Evolutionary conservation across 1,140 invertebrate species (phyloP).

Genomic region (Trichoplusia ni): DNA sequence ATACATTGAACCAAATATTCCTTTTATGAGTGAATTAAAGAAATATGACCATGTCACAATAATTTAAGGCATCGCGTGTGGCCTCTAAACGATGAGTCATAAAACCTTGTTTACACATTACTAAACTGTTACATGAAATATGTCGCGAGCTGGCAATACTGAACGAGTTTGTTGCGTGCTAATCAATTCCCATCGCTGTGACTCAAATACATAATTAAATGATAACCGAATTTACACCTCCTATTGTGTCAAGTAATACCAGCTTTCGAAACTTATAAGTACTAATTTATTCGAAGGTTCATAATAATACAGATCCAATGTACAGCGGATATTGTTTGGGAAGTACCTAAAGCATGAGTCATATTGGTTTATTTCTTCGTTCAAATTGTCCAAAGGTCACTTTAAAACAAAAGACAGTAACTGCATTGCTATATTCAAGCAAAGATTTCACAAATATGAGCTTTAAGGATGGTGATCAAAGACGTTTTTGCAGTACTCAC

Average conservation of each 20-base stretch:
- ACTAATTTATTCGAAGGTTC: too few species aligned
- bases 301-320: too few species aligned
- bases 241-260: too few species aligned
- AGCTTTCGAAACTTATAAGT: too few species aligned
- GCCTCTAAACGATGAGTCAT: constrained; percentile 4
- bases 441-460: too few species aligned
- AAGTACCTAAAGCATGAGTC: too few species aligned
- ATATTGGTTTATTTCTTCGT: too few species aligned
- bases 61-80: constrained; percentile 3
- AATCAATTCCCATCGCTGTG: neutral
- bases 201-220: constrained; percentile 7
- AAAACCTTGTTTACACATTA: constrained; percentile 14
- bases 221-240: neutral
- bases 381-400: too few species aligned
- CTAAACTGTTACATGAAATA: constrained; percentile 5
- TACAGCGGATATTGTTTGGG: too few species aligned
- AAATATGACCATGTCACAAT: neutral
- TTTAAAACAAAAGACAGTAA: too few species aligned
- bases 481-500: constrained; percentile 76
- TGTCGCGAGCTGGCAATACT: constrained; percentile 17
- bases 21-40: neutral
- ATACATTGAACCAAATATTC: neutral
- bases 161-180: constrained; percentile 3
- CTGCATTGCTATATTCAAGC: too few species aligned
- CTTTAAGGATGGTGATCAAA: too few species aligned